phyloP scores from a whole-genome alignment of 2,113 vertebrate species.

The Plecturocebus donacophilus region DNA sequence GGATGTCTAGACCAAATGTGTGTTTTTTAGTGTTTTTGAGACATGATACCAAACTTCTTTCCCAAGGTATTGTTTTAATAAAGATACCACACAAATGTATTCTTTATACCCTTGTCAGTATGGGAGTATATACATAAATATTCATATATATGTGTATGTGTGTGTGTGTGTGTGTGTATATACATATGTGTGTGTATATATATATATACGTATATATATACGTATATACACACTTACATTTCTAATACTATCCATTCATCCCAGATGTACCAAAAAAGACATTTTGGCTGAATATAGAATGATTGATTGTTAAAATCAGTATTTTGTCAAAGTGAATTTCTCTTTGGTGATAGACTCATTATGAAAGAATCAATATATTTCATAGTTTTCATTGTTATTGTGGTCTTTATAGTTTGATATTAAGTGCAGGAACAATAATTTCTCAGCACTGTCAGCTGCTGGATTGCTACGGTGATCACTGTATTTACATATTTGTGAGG shows the following conservation, averaged over 20 bases:
- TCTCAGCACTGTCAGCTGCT: neutral
- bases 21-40: neutral
- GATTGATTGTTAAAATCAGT: conserved; percentile 6
- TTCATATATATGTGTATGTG: neutral
- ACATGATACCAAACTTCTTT: conserved; percentile 2
- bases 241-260: neutral
- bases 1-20: neutral
- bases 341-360: neutral
- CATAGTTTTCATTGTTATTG: conserved; percentile 5
- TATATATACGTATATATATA: neutral
- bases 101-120: neutral
- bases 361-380: neutral
- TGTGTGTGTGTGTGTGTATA: too few relatives aligned
- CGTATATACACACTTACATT: neutral
- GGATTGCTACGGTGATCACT: neutral
- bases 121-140: neutral
- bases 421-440: neutral
- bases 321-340: conserved; percentile 27
- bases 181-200: too few relatives aligned
- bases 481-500: neutral
- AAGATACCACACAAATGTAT: neutral
- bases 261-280: neutral
- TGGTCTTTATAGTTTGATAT: conserved; percentile 21
- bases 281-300: neutral
- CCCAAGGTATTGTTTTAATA: neutral